A percentile compares a stretch with the other conserved stretches of the same genome.
phyloP scores from a whole-genome alignment of 1,140 invertebrate species.

The Macrocentrus cingulum region DNA sequence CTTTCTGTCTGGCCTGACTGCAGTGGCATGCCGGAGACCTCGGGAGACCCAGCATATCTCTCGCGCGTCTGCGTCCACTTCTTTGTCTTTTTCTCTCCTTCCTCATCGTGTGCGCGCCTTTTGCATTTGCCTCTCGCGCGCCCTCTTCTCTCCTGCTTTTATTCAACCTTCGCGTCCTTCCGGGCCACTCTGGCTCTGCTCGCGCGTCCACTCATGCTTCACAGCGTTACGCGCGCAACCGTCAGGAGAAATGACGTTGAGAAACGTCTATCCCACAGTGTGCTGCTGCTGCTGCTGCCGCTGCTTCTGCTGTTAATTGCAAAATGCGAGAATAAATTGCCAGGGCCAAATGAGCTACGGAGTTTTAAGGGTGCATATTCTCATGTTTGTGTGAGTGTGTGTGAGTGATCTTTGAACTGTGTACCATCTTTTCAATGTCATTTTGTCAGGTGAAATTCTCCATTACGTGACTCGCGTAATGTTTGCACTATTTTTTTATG shows the following conservation, averaged over 20 bases:
- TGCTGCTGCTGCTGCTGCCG: slow-evolving; percentile 1
- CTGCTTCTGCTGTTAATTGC: slow-evolving; percentile 46
- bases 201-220: slow-evolving; percentile 5
- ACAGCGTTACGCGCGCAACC: slow-evolving; percentile 15
- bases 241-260: slow-evolving; percentile 15
- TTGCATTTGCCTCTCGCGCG: slow-evolving; percentile 13
- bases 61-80: slow-evolving; percentile 45
- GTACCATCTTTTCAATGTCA: too few relatives aligned
- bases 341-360: slow-evolving; percentile 34
- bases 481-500: too few relatives aligned
- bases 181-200: slow-evolving; percentile 17
- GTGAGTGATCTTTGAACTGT: too few relatives aligned
- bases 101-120: too few relatives aligned
- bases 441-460: too few relatives aligned
- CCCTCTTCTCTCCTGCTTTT: slow-evolving; percentile 22
- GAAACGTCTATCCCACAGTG: slow-evolving; percentile 20
- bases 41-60: slow-evolving; percentile 32
- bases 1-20: slow-evolving; percentile 57
- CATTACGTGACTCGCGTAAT: too few relatives aligned
- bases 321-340: slow-evolving; percentile 55
- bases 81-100: slow-evolving; percentile 36
- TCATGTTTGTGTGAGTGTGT: too few relatives aligned
- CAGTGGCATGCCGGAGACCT: slow-evolving; percentile 54
- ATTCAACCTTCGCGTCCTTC: slow-evolving; percentile 19
- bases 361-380: too few relatives aligned